Base-by-base conservation (phyloP, 2,797 vertebrate species). In the Novumbra hubbsi region DNA sequence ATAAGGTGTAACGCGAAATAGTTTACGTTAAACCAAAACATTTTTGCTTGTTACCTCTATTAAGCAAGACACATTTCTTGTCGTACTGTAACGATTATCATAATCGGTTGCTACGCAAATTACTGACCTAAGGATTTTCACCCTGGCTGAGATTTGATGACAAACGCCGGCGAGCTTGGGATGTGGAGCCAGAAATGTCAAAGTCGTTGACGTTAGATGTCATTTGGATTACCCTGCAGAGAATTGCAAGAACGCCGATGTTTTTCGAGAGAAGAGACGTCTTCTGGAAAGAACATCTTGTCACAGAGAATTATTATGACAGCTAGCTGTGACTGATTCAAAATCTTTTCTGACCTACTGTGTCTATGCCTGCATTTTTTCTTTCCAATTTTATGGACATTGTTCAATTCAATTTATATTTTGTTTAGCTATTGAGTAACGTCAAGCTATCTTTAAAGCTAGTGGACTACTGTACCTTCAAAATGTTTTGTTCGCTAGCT, bases 171-270 rank as follows among this genome's bases (percentile, higher is more conserved):
- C 41, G 12, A 45, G 41, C 2, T 45, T 14, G 2, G 11, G n/a
- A 69, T 50, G 45, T 45, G n/a, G 27, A 60, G 30, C 70, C 41
- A 62, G 28, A n/a, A 17, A 24, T 71, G 60, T 70, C 24, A 52
- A 55, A 24, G 41, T 12, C 41, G 41, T 45, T 45, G 1, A 11
- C 41, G 41, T 45, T 45, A 60, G 12, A 60, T 71, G 52, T 15
- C 14, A 27, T 60, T 60, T 24, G 70, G 70, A 71, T 71, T 45
- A 60, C 15, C 41, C 45, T 21, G 52, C 7, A 34, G 34, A 71
- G n/a, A 34, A 41, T 41, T 28, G 32, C 11, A 9, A 32, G 24
- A 41, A 57, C 70, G 52, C 60, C 70, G 60, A 24, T 71, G 50
- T 71, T 71, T 41, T 60, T 11, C n/a, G 30, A 32, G 49, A n/a